Percentiles rank a stretch among this genome's conserved stretches.
phyloP scores from a whole-genome alignment of 1,140 invertebrate species.

The Drosophila orosa region DNA sequence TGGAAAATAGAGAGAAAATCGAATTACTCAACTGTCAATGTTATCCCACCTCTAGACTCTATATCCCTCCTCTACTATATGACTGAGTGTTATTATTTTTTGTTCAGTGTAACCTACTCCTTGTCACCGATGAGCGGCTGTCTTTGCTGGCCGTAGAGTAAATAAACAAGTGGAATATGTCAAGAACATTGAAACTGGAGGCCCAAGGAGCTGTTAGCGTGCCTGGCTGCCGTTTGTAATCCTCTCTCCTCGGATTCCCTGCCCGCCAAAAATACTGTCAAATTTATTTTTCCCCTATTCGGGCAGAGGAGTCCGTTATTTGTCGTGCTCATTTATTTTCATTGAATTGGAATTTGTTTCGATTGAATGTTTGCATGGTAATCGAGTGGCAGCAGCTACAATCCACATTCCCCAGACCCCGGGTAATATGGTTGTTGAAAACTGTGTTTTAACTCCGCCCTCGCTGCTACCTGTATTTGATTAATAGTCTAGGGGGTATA shows the following conservation, averaged over 20 bases:
- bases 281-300: slow-evolving; percentile 58
- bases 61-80: too few species aligned
- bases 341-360: slow-evolving; percentile 81
- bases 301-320: slow-evolving; percentile 48
- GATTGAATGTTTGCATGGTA: slow-evolving; percentile 82
- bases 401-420: not conserved
- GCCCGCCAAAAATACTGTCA: slow-evolving; percentile 53
- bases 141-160: slow-evolving; percentile 58
- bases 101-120: slow-evolving; percentile 1
- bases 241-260: slow-evolving; percentile 13
- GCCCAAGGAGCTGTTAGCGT: slow-evolving; percentile 66
- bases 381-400: slow-evolving; percentile 70
- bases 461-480: slow-evolving; percentile 50
- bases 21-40: too few species aligned
- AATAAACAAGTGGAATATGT: slow-evolving; percentile 82
- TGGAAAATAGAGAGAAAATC: too few species aligned
- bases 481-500: slow-evolving; percentile 61
- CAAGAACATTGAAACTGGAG: slow-evolving; percentile 61
- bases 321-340: slow-evolving; percentile 82
- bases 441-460: slow-evolving; percentile 41
- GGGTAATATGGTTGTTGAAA: slow-evolving; percentile 55
- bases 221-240: slow-evolving; percentile 69
- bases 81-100: too few species aligned
- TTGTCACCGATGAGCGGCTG: slow-evolving; percentile 12
- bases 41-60: too few species aligned